phyloP scores from a whole-genome alignment of 2,888 invertebrate species.

The Camptogramma bilineatum region DNA sequence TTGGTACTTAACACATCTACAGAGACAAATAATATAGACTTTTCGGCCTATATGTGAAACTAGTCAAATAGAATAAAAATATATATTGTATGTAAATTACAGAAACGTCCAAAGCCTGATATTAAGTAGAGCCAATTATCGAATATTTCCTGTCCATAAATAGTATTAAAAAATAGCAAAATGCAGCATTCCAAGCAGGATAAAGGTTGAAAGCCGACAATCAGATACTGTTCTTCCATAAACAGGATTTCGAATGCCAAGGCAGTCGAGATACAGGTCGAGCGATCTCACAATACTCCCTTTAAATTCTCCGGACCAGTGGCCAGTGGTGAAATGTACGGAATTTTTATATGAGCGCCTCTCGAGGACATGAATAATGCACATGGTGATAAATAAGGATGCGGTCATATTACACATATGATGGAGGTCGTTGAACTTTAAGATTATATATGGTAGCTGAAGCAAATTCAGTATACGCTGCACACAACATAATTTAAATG shows the following conservation, averaged over 20 bases:
- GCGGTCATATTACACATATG: constrained; percentile 31
- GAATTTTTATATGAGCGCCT: constrained; percentile 69
- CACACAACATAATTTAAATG: too few species aligned
- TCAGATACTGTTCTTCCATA: constrained; percentile 46
- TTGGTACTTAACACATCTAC: background rate
- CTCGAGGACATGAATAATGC: constrained; percentile 74
- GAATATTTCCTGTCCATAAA: background rate
- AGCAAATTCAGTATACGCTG: background rate
- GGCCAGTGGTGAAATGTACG: constrained; percentile 61
- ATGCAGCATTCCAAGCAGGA: constrained; percentile 19
- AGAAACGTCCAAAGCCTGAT: background rate
- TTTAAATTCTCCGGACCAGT: constrained; percentile 52
- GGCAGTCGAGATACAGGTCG: constrained; percentile 46
- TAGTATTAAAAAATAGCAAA: constrained; percentile 5
- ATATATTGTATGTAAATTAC: background rate
- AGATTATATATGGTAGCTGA: constrained; percentile 1
- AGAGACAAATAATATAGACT: background rate
- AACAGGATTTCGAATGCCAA: constrained; percentile 57
- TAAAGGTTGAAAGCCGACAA: constrained; percentile 44
- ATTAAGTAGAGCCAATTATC: background rate
- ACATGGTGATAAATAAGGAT: constrained; percentile 48
- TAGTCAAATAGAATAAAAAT: background rate
- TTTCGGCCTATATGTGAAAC: background rate
- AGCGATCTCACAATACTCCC: constrained; percentile 54
- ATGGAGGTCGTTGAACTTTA: constrained; percentile 25